Conservation (phyloP, 2,797 vertebrate genomes). For the Onychomys torridus region DNA sequence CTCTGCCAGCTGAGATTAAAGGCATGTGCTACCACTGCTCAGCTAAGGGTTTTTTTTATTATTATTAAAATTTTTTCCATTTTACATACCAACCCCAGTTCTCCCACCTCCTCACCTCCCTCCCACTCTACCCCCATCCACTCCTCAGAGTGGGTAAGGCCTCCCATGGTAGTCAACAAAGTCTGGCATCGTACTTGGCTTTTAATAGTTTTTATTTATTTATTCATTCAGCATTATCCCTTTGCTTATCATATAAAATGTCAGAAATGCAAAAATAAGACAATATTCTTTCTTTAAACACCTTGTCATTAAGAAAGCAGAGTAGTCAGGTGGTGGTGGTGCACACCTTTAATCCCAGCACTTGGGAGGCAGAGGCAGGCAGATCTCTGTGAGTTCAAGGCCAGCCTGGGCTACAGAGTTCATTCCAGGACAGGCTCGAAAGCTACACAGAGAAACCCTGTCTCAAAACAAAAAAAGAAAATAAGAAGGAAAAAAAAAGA, state of each 20-base stretch:
- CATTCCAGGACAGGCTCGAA: neutral
- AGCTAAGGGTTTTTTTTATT: too few relatives aligned
- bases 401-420: neutral
- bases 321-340: neutral
- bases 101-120: too few relatives aligned
- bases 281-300: constrained; percentile 3
- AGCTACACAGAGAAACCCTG: neutral
- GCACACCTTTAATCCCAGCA: neutral
- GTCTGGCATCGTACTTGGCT: too few relatives aligned
- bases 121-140: too few relatives aligned
- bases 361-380: neutral
- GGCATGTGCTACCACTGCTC: too few relatives aligned
- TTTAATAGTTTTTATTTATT: constrained; percentile 54
- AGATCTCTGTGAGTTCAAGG: too few relatives aligned
- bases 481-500: neutral
- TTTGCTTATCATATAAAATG: constrained; percentile 23
- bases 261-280: constrained; percentile 56
- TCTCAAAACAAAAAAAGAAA: neutral
- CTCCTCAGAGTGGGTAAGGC: too few relatives aligned
- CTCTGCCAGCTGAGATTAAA: too few relatives aligned
- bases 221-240: neutral
- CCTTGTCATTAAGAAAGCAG: constrained; percentile 10
- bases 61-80: too few relatives aligned
- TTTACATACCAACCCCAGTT: too few relatives aligned
- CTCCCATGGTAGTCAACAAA: too few relatives aligned